Percentiles rank a stretch among this genome's conserved stretches.
Evolutionary conservation across 1,140 invertebrate species (phyloP).

Genomic region (Thaumatotibia leucotreta): DNA sequence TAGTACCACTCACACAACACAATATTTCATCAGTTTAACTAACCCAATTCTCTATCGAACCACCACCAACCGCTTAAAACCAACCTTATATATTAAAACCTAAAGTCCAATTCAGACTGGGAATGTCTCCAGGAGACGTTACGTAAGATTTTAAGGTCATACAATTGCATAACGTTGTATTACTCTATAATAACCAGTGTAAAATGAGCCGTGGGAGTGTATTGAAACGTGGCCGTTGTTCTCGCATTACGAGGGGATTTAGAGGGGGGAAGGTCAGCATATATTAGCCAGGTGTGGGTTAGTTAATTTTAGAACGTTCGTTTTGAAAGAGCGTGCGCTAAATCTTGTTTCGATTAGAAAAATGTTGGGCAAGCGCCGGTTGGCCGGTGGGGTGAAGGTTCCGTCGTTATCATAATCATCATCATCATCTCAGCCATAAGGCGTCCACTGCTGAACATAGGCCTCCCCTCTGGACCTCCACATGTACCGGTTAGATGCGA

Average conservation of each 20-base stretch:
- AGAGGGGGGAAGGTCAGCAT: conserved; percentile 10
- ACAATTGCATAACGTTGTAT: conserved; percentile 25
- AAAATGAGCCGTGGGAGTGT: conserved; percentile 18
- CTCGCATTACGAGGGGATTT: neutral
- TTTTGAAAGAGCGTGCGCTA: conserved; percentile 27
- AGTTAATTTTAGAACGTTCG: conserved; percentile 38
- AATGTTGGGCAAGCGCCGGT: neutral
- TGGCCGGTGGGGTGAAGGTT: neutral
- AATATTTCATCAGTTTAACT: neutral
- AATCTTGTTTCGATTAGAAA: conserved; percentile 15
- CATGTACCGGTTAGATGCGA: no score
- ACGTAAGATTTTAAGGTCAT: conserved; percentile 33
- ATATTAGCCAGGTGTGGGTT: conserved; percentile 24
- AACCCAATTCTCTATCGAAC: neutral
- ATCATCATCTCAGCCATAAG: no score
- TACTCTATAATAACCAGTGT: conserved; percentile 13
- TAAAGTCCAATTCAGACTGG: conserved; percentile 10
- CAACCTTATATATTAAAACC: neutral
- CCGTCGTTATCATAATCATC: no score
- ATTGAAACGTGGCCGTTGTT: neutral
- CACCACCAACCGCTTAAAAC: neutral
- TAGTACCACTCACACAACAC: neutral
- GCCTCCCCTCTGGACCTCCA: no score
- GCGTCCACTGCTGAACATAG: no score
- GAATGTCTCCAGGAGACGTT: conserved; percentile 19